These are phyloP conservation scores for Eriocheir sinensis DNA, from an alignment of 1,140 invertebrate genomes.

Conservation along the genomic window DNA sequence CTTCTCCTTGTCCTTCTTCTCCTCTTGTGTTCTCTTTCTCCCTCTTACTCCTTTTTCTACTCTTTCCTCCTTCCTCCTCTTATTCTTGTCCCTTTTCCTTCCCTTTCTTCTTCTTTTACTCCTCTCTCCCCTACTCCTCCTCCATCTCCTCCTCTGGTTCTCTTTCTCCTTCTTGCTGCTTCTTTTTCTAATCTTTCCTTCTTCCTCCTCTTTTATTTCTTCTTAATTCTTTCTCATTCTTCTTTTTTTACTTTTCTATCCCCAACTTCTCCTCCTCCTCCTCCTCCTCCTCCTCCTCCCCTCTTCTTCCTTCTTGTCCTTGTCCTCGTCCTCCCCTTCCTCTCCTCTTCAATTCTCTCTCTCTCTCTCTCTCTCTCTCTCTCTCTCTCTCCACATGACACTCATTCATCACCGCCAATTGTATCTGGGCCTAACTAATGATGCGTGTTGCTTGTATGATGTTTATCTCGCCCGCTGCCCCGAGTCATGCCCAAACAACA, in stretches of 20 bases:
- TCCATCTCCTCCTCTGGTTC: background rate
- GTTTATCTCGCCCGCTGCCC: too few species aligned
- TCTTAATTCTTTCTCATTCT: background rate
- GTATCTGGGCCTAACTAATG: too few species aligned
- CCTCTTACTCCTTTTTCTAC: background rate
- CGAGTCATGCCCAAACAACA: too few species aligned
- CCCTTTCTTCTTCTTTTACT: background rate
- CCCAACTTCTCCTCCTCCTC: background rate
- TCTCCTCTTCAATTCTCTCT: background rate
- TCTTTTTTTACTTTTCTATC: background rate
- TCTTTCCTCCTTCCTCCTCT: background rate
- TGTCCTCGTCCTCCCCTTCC: too few species aligned
- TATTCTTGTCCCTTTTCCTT: background rate
- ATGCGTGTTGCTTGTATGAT: too few species aligned
- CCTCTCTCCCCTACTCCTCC: background rate
- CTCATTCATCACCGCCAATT: too few species aligned
- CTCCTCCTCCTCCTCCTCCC: too few species aligned
- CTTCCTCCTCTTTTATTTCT: background rate
- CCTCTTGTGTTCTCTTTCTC: background rate
- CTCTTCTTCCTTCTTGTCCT: too few species aligned
- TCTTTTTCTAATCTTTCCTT: background rate
- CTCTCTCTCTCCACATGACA: constrained; percentile 20
- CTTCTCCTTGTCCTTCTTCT: background rate
- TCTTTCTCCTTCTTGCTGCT: background rate
- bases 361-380: constrained; percentile 13